phyloP scores from a whole-genome alignment of 2,888 invertebrate genomes.

The Oscheius sp. region DNA sequence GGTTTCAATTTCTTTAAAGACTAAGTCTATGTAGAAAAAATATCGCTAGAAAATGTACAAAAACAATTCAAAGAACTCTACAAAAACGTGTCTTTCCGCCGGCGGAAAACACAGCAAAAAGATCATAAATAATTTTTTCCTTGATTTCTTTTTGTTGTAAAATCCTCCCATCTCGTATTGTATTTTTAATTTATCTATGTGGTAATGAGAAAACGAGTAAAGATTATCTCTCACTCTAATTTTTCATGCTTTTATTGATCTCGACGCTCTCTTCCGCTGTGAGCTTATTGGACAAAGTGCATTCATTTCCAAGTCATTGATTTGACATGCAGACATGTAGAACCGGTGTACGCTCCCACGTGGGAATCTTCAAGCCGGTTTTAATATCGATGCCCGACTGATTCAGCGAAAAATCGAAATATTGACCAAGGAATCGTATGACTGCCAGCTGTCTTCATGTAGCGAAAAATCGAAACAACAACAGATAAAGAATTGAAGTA shows the following conservation, averaged over 20 bases:
- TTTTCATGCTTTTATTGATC: background rate
- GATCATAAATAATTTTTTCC: conserved; percentile 21
- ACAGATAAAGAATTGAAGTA: too few relatives aligned
- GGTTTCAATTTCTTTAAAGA: conserved; percentile 13
- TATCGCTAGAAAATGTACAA: conserved; percentile 30
- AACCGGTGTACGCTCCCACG: too few relatives aligned
- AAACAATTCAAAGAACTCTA: background rate
- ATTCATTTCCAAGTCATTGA: too few relatives aligned
- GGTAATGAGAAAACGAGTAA: background rate
- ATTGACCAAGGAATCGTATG: too few relatives aligned
- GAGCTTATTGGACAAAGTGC: too few relatives aligned
- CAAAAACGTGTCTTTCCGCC: conserved; percentile 30
- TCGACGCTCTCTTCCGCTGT: too few relatives aligned
- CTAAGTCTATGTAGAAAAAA: conserved; percentile 17
- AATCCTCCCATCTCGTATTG: background rate
- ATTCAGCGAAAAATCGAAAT: too few relatives aligned
- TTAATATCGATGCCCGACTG: too few relatives aligned
- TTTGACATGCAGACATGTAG: too few relatives aligned
- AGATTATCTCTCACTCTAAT: background rate
- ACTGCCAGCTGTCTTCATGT: too few relatives aligned
- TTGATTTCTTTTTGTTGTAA: conserved; percentile 28
- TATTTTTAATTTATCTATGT: background rate
- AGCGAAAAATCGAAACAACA: too few relatives aligned
- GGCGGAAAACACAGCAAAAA: conserved; percentile 29
- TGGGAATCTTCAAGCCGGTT: too few relatives aligned